Base-by-base conservation (phyloP, 2,888 invertebrate species). In the Acanthoscelides obtectus region DNA sequence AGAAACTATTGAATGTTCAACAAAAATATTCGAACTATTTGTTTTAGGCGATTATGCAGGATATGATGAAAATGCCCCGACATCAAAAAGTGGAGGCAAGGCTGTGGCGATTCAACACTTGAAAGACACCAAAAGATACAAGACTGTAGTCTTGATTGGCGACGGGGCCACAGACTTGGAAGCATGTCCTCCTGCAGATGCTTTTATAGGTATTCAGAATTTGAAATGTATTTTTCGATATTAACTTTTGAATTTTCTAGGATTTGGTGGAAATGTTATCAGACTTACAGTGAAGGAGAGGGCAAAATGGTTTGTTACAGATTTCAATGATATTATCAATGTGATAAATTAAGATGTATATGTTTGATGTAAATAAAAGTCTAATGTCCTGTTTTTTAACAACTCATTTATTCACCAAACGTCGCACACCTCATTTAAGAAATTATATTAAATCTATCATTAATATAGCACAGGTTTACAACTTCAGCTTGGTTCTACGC, bases 121-220 rank as follows among this genome's bases (percentile, higher is more conserved):
- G 77, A 97, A 96, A 84, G 89, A 92, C 71, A 88, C 88, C 70
- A 87, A 89, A 78, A 89, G 90, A 19, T 93, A 93, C 84, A 89
- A 92, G 80, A 88, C 89, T 67, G 87, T 99, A 21, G 91, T 98
- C 22, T 94, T 98, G 89, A 90, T 99, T 73, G 99, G 99, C 0
- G 99, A 99, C 86, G 99, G 99, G 27, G 95, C 94, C 67, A 99
- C 99, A 0, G 99, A 99, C 86, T 89, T 97, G 77, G 98, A 98
- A 86, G 97, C 99, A 5, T 90, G 91, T 80, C 98, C 99, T 3
- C 95, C 96, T 0, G 97, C 97, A 27, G 95, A 95, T 84, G 92
- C 92, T 25, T 96, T 96, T 81, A 94, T 96, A 81, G 94, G 94
- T 93, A 81, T 45, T 19, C 17, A 66, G 2, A 27, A 70, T 27